Base-by-base conservation (phyloP, 2,113 vertebrate species). In the Stomatorhinus ivindoensis region DNA sequence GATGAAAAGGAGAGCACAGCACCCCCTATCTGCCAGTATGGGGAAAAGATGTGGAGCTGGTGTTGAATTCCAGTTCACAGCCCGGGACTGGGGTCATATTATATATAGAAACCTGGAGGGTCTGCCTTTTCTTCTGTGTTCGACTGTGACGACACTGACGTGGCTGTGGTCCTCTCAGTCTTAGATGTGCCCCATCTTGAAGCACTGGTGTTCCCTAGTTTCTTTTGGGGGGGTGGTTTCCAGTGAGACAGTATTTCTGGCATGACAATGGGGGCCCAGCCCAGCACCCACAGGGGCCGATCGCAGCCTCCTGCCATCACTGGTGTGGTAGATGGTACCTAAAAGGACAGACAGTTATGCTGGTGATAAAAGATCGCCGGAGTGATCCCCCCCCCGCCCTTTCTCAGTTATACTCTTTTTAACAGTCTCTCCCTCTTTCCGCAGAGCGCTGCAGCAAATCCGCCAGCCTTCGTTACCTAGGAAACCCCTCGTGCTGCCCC, bases 381-480 rank as follows among this genome's bases (percentile, higher is more conserved):
- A 50, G 61, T 6, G n/a, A 11, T 31, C n/a, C n/a, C n/a, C 47
- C 44, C 44, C 87, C 65, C 46, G 42, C 61, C 87, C 61, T 31
- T 21, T 31, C 87, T 61, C 53, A 61, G 8, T 27, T 39, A 42
- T 11, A 48, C 61, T 46, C 42, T 48, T 73, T 44, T 80, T 87
- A 69, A 65, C 86, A 39, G 55, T 89, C 88, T 73, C 89, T 90
- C 90, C 88, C 73, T 73, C 92, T 91, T 91, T 90, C 94, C 91
- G 93, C 95, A 82, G 73, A 82, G 94, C 42, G 48, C 95, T 94
- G 95, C 95, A 92, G 96, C 97, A 97, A 95, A 94, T 94, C 96
- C 93, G 95, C 95, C 93, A 95, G 93, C 91, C 95, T 94, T 86
- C 87, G 97, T 98, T 98, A 94, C 97, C 96, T 96, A 96, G 96